Evolutionary conservation across 2,113 vertebrate genomes (phyloP), one percentile per base, ranked within the genome.

Genomic region (Jacana jacana): DNA sequence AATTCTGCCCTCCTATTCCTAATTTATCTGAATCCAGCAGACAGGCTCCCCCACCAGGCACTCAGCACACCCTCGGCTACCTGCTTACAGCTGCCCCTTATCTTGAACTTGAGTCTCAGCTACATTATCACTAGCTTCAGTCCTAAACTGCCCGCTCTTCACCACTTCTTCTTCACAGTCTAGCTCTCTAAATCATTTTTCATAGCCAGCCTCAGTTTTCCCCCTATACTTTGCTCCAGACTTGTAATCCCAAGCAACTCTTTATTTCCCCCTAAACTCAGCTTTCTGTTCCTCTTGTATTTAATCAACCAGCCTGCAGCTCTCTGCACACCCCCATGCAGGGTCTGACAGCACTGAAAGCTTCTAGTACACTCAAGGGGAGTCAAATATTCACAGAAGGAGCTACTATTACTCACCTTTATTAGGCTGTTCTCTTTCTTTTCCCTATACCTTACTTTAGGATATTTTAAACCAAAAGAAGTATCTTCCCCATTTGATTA

Each of bases 221-320:
- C 8, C 81, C 13, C 17, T 48, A 0, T 8, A 52, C 55, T 49
- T 49, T 69, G 5, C 16, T 88, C 13, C 39, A 71, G 9, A 31
- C 20, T 33, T 39, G 4, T 4, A 7, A 57, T 58, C n/a, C 54
- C 4, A 0, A 86, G 39, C 1, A 4, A 11, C 8, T n/a, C 13
- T 5, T 49, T 72, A n/a, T n/a, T 51, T 5, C 9, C 10, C 5
- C 1, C 9, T 46, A 33, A 69, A 39, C 12, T 86, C 3, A 57
- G 22, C 5, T 73, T 83, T 80, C 58, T 65, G 8, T 57, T 23
- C 19, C 20, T 78, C 65, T 65, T 52, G 11, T 24, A 55, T 49
- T 44, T 79, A 46, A 63, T 52, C 37, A 80, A 48, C 22, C 40
- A 65, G 4, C 28, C 60, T 72, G 19, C 2, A 8, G n/a, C 19